Evolutionary conservation across 2,888 invertebrate species (phyloP).

Genomic region (Melolontha melolontha): DNA sequence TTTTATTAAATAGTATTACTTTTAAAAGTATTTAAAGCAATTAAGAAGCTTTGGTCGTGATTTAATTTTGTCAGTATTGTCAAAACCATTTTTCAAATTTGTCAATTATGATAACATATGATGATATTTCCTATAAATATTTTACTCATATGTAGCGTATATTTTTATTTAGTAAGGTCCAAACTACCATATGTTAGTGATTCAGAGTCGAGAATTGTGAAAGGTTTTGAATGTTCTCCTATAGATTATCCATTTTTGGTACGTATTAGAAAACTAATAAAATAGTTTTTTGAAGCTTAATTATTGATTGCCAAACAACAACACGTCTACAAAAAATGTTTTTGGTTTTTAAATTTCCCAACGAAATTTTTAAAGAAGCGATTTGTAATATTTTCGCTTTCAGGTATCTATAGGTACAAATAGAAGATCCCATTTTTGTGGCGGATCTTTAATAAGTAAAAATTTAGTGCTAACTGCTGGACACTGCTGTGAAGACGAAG

Average conservation of each 20-base stretch:
- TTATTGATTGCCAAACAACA: no score
- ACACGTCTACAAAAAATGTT: no score
- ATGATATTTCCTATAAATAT: conserved; percentile 11
- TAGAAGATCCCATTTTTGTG: conserved; percentile 19
- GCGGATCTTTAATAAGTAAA: conserved; percentile 24
- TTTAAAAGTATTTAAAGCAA: no score
- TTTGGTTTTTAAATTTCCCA: no score
- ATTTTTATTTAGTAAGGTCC: conserved; percentile 13
- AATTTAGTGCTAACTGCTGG: conserved; percentile 27
- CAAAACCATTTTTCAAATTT: conserved; percentile 13
- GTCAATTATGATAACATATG: conserved; percentile 24
- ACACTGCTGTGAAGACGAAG: conserved; percentile 25
- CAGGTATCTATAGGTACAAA: conserved; percentile 20
- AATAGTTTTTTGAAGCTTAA: no score
- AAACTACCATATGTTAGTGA: conserved; percentile 10
- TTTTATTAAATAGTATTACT: no score
- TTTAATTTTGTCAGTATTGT: not conserved
- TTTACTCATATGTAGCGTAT: conserved; percentile 23
- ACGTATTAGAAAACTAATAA: not conserved
- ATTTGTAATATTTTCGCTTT: not conserved
- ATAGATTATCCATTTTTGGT: conserved; percentile 27
- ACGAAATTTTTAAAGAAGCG: no score
- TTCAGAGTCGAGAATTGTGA: conserved; percentile 16
- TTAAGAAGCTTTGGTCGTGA: no score
- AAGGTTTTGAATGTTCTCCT: conserved; percentile 31